Evolutionary conservation across 2,888 invertebrate genomes (phyloP).

Genomic region (Epirrita christyi): DNA sequence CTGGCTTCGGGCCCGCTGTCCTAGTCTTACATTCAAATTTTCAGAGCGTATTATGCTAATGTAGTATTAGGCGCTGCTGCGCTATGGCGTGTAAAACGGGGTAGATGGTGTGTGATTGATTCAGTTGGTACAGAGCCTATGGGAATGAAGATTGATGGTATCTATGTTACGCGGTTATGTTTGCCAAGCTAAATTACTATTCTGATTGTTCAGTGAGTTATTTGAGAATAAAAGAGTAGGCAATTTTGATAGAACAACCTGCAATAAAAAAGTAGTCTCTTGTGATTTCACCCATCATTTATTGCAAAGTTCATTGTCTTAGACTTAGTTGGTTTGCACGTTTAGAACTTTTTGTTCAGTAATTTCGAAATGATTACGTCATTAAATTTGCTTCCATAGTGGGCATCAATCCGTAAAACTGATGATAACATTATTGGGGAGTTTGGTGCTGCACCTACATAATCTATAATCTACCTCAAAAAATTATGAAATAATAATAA

Average conservation of each 20-base stretch:
- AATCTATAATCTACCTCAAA: too few species aligned
- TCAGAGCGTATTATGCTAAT: slow-evolving; percentile 30
- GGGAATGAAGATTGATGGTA: slow-evolving; percentile 26
- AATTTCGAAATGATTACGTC: too few species aligned
- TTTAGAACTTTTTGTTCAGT: too few species aligned
- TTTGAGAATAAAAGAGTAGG: too few species aligned
- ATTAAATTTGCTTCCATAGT: too few species aligned
- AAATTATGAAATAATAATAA: too few species aligned
- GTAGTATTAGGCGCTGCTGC: slow-evolving; percentile 12
- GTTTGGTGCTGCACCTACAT: too few species aligned
- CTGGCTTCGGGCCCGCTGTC: not conserved
- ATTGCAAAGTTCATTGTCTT: not conserved
- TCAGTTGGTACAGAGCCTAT: slow-evolving; percentile 21
- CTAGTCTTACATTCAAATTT: slow-evolving; percentile 19
- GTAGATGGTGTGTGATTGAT: slow-evolving; percentile 32
- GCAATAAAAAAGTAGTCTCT: slow-evolving; percentile 1
- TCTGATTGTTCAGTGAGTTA: slow-evolving; percentile 2
- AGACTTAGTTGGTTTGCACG: too few species aligned
- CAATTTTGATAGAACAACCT: too few species aligned
- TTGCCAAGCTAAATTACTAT: slow-evolving; percentile 7
- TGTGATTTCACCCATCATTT: slow-evolving; percentile 4
- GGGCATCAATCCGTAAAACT: too few species aligned
- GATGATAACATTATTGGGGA: too few species aligned
- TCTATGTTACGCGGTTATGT: slow-evolving; percentile 5
- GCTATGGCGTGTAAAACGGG: slow-evolving; percentile 24